phyloP scores from a whole-genome alignment of 2,113 vertebrate species.

The Siphamia tubifer region DNA sequence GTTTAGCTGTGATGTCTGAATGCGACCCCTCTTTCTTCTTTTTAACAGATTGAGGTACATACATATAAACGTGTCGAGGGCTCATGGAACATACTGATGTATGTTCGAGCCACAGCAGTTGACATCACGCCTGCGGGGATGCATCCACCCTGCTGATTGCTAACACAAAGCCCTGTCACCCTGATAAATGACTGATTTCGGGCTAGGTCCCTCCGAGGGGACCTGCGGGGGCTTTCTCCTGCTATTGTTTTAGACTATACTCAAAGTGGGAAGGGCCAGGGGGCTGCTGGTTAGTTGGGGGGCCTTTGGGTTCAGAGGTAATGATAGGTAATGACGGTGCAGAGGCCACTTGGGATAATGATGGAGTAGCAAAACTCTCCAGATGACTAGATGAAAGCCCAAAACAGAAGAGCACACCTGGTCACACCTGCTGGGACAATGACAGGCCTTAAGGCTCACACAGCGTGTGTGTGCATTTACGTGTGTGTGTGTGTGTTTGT shows the following conservation, averaged over 20 bases:
- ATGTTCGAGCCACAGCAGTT: constrained; percentile 4
- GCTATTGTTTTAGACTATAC: constrained; percentile 60
- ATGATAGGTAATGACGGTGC: constrained; percentile 74
- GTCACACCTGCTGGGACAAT: constrained; percentile 80
- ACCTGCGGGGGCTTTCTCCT: constrained; percentile 62
- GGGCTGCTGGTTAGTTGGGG: constrained; percentile 18
- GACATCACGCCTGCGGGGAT: constrained; percentile 36
- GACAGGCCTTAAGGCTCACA: constrained; percentile 68
- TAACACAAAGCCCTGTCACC: constrained; percentile 50
- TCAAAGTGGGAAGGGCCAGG: constrained; percentile 15
- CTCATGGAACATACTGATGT: not conserved
- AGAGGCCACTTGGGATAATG: constrained; percentile 71
- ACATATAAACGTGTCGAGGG: not conserved
- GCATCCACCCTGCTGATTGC: constrained; percentile 35
- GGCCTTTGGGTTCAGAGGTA: constrained; percentile 58
- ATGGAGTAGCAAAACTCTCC: constrained; percentile 67
- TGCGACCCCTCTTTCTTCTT: not conserved
- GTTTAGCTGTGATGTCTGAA: not conserved
- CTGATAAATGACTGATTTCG: constrained; percentile 51
- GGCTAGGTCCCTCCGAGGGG: constrained; percentile 15
- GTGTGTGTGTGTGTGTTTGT: too few relatives aligned
- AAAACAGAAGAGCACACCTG: constrained; percentile 72
- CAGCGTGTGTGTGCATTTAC: constrained; percentile 39
- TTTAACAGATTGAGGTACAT: not conserved
- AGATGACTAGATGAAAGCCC: constrained; percentile 76